Base-by-base conservation (phyloP, 2,888 invertebrate genomes). In the Catocala fraxini region DNA sequence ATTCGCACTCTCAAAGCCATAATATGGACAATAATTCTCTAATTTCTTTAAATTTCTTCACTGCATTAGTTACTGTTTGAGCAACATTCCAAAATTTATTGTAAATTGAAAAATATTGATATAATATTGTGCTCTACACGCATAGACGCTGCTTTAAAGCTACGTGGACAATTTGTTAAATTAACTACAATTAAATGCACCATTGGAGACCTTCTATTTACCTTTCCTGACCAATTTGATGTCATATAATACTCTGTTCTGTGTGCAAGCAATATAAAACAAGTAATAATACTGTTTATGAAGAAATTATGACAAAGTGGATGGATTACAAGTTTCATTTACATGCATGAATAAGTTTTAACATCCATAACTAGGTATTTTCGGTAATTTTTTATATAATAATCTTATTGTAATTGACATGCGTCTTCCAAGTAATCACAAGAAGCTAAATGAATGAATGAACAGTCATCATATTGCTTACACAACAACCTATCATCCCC, bases 111-210 rank as follows among this genome's bases (percentile, higher is more conserved):
- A 87, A 87, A 86, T 87, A 86, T 87, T 84, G 82, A 83, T 84
- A 86, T 87, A 89, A 85, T 87, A 88, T 89, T 90, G 89, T 90
- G 91, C 90, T 89, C 84, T 83, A 83, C 86, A 86, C 85, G 88
- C 87, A 81, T 84, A 85, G 83, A 88, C 81, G 85, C 85, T 80
- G 87, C 85, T 90, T 82, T 91, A 91, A 91, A 92, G 91, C 92
- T 91, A 91, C 71, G 87, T 90, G 91, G 93, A 92, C 91, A 92
- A 84, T 88, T 89, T 80, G 83, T 87, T 88, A 91, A 91, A 92
- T 89, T 89, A 91, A 92, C 91, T 93, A 94, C 83, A 87, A 82
- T 90, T 91, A 93, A 93, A 94, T 92, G 93, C 93, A 94, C 93
- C 93, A 93, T 92, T 84, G 81, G 81, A 87, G 85, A 85, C 84